Conservation (phyloP, 2,797 vertebrate genomes). For the Cacajao melanocephalus region DNA sequence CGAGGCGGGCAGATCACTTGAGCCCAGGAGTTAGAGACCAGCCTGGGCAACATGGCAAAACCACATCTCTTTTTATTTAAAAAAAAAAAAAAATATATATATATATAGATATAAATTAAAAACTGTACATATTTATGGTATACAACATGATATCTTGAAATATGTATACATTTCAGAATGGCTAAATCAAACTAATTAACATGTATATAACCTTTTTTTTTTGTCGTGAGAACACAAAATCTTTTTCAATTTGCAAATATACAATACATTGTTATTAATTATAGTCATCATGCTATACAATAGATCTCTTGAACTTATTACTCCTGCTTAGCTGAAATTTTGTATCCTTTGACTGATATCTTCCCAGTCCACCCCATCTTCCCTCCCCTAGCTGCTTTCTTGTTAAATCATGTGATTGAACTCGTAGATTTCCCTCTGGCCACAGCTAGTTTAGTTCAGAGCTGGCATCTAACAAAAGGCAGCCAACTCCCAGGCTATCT, state of each 20-base stretch:
- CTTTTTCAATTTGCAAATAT: not conserved
- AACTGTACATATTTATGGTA: not conserved
- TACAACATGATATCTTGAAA: not conserved
- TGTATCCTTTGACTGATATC: not conserved
- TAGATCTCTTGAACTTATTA: not conserved
- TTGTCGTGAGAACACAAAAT: not conserved
- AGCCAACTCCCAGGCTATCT: not conserved
- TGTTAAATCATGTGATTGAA: not conserved
- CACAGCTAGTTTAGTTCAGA: not conserved
- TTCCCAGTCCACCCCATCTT: too few species aligned
- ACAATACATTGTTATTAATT: not conserved
- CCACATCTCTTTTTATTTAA: too few species aligned
- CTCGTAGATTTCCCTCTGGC: not conserved
- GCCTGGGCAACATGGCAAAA: too few species aligned
- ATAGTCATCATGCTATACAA: not conserved
- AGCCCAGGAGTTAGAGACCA: too few species aligned
- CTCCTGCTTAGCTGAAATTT: not conserved
- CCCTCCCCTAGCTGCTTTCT: fast-evolving
- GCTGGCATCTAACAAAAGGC: not conserved
- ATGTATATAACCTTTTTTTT: not conserved
- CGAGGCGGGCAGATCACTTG: too few species aligned
- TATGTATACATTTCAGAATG: not conserved
- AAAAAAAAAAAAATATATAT: too few species aligned
- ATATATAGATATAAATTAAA: too few species aligned
- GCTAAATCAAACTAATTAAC: not conserved